These are phyloP conservation scores for Agriopis leucophaearia DNA, from an alignment of 2,888 invertebrate genomes.

Conservation along the genomic window DNA sequence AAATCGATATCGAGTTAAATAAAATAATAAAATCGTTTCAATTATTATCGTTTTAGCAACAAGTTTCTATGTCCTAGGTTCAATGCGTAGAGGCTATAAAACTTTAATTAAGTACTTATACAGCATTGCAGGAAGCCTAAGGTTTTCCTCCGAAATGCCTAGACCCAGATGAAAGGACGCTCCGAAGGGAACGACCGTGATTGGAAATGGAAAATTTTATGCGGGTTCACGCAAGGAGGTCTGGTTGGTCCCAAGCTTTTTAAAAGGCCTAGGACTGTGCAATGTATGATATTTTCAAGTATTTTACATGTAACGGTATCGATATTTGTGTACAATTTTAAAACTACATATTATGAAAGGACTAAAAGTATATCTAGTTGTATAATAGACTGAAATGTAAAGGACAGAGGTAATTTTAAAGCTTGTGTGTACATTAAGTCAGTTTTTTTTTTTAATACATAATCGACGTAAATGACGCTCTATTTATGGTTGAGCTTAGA, in stretches of 20 bases:
- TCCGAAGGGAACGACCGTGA: slow-evolving; percentile 32
- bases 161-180: slow-evolving; percentile 70
- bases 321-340: not conserved
- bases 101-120: slow-evolving; percentile 24
- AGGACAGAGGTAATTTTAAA: not conserved
- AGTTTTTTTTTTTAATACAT: not conserved
- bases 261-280: not conserved
- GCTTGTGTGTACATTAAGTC: not conserved
- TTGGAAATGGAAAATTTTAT: slow-evolving; percentile 12
- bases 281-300: not conserved
- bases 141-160: slow-evolving; percentile 73
- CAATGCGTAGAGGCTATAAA: slow-evolving; percentile 32
- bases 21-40: not conserved
- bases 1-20: slow-evolving; percentile 10
- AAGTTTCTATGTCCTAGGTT: slow-evolving; percentile 26
- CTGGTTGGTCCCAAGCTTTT: not conserved
- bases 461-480: not conserved
- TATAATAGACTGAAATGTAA: not conserved
- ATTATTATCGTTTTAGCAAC: not conserved
- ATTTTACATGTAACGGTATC: not conserved
- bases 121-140: slow-evolving; percentile 13
- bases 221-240: slow-evolving; percentile 11
- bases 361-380: not conserved
- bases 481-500: not conserved
- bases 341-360: not conserved